These are phyloP conservation scores for Tanypteryx hageni DNA, from an alignment of 2,888 invertebrate species.

Conservation along the genomic window DNA sequence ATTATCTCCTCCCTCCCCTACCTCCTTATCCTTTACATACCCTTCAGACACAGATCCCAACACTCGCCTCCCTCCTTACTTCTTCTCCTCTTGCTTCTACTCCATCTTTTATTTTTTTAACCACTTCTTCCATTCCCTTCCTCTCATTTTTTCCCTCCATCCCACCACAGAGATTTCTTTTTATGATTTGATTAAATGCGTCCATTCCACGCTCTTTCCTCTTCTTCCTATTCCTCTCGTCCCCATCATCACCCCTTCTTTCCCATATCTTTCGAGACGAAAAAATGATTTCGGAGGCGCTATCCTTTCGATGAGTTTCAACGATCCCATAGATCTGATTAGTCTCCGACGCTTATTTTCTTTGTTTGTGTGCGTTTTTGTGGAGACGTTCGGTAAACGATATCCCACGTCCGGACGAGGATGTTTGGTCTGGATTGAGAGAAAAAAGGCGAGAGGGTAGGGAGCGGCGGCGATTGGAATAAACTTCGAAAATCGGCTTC, in stretches of 20 bases:
- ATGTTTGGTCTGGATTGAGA: neutral
- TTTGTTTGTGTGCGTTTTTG: neutral
- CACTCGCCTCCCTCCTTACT: neutral
- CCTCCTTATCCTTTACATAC: constrained; percentile 18
- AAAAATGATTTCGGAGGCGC: neutral
- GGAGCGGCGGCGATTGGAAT: neutral
- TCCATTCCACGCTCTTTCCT: neutral
- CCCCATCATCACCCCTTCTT: neutral
- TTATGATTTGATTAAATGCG: constrained; percentile 37
- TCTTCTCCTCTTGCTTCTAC: too few species aligned
- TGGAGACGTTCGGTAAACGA: neutral
- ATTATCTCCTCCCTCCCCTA: neutral
- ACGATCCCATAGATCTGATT: neutral
- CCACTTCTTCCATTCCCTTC: neutral
- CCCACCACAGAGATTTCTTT: neutral
- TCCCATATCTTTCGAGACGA: neutral
- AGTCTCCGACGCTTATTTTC: too few species aligned
- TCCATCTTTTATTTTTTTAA: neutral
- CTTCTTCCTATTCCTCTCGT: neutral
- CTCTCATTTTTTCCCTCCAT: neutral
- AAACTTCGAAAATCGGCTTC: neutral
- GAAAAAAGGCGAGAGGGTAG: neutral
- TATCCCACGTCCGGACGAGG: neutral
- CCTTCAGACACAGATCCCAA: constrained; percentile 28
- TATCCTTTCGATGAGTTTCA: neutral